phyloP scores from a whole-genome alignment of 2,113 vertebrate species.

The Vireo altiloquus region DNA sequence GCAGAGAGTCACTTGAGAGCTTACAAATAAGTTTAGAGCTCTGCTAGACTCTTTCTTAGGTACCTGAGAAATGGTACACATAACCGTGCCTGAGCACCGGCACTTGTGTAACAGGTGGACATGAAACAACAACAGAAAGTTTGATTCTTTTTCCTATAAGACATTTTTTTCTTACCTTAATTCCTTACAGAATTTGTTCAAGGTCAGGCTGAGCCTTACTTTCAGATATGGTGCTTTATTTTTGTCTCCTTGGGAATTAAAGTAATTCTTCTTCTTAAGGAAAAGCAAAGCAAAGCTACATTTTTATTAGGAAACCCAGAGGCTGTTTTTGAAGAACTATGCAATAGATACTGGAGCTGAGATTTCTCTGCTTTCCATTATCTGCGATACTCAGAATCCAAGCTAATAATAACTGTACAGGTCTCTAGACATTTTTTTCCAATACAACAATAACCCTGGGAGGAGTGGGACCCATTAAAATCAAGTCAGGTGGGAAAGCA shows the following conservation, averaged over 20 bases:
- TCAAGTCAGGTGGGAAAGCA: background rate
- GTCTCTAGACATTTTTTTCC: background rate
- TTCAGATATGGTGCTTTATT: background rate
- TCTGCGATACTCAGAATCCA: background rate
- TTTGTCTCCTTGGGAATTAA: background rate
- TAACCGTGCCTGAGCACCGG: background rate
- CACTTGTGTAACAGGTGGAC: background rate
- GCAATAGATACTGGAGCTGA: background rate
- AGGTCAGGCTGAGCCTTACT: background rate
- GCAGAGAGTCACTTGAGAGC: constrained; percentile 51
- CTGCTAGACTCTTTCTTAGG: background rate
- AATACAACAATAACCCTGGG: background rate
- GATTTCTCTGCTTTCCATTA: background rate
- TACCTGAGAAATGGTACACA: background rate
- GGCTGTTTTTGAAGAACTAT: background rate
- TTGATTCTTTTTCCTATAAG: background rate
- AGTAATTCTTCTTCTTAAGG: background rate
- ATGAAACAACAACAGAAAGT: background rate
- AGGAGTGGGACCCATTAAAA: background rate
- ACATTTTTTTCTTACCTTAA: background rate
- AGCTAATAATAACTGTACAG: background rate
- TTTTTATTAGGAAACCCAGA: background rate
- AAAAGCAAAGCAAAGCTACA: background rate
- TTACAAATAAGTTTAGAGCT: constrained; percentile 44
- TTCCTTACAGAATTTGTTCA: background rate